Conservation (phyloP, 2,797 vertebrate species). For the Phoeniculus purpureus region DNA sequence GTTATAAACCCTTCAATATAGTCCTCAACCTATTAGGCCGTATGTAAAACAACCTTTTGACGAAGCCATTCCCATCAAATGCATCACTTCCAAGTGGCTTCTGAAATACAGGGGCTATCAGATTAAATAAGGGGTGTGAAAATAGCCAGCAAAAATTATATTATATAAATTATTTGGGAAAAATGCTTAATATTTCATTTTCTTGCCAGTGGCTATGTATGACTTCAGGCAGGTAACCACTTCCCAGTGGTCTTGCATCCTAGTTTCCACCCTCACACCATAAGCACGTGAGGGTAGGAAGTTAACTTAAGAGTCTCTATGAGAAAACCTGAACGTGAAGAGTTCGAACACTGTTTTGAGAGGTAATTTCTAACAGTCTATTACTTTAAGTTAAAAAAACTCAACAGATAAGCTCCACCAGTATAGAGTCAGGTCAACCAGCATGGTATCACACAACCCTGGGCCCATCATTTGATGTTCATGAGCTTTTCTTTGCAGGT, state of each 20-base stretch:
- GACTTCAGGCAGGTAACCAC: neutral
- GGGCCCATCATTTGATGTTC: neutral
- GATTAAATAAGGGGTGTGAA: neutral
- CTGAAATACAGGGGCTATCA: neutral
- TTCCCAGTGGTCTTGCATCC: neutral
- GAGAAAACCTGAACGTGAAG: neutral
- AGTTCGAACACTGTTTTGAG: neutral
- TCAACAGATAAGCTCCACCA: rapidly evolving
- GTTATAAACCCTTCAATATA: neutral
- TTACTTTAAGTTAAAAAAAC: neutral
- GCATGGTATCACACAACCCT: neutral
- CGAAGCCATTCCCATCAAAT: neutral
- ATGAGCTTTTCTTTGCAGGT: rapidly evolving
- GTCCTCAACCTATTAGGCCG: neutral
- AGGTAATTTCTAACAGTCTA: neutral
- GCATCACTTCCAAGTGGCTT: neutral
- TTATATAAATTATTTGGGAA: neutral
- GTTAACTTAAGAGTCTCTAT: neutral
- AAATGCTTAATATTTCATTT: neutral
- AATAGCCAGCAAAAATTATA: neutral
- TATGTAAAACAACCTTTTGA: neutral
- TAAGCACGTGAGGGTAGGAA: neutral
- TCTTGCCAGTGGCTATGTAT: neutral
- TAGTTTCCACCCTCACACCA: neutral
- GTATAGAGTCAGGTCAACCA: neutral